phyloP scores from a whole-genome alignment of 2,113 vertebrate genomes.

The Pelecanoides urinatrix region DNA sequence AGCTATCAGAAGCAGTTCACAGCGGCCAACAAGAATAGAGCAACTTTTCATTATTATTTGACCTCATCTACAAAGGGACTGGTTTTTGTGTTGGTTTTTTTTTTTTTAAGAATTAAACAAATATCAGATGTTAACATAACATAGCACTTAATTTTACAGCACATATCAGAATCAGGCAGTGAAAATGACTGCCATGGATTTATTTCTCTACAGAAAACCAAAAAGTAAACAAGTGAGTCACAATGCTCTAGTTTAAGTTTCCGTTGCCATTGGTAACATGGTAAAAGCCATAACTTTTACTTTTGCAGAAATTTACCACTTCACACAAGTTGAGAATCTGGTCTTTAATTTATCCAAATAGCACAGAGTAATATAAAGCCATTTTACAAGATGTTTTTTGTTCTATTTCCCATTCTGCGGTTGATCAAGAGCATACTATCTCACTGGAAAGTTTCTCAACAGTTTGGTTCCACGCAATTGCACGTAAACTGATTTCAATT shows the following conservation, averaged over 20 bases:
- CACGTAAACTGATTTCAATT: background rate
- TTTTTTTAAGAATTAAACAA: background rate
- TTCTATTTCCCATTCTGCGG: background rate
- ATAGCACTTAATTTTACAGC: background rate
- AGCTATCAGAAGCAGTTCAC: background rate
- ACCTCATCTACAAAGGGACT: background rate
- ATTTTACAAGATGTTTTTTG: background rate
- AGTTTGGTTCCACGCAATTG: background rate
- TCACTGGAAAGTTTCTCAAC: background rate
- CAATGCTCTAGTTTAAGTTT: background rate
- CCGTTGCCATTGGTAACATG: background rate
- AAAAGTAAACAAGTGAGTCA: conserved; percentile 11
- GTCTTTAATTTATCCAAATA: background rate
- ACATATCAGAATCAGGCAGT: background rate
- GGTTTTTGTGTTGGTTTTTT: background rate
- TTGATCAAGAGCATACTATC: background rate
- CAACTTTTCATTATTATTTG: background rate
- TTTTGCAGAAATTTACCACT: background rate
- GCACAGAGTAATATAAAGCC: background rate
- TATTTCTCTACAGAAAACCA: background rate
- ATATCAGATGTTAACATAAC: background rate
- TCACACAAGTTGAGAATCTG: background rate
- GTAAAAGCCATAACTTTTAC: background rate
- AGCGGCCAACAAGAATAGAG: background rate
- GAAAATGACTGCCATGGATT: background rate